Evolutionary conservation across 2,797 vertebrate species (phyloP).

Genomic region (Enteromius unitaeniatus): DNA sequence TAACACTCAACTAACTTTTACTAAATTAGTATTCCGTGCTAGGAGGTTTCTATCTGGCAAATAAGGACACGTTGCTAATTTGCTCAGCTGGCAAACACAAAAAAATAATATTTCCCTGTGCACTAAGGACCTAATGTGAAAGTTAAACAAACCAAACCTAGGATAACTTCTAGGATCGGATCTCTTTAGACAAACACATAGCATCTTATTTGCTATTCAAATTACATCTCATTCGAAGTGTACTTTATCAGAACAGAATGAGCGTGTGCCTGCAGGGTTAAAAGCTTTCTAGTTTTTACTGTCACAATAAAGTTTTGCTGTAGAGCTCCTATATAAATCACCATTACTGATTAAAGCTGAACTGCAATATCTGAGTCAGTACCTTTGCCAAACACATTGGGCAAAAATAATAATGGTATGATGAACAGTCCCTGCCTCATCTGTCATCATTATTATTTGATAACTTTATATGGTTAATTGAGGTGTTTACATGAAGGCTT

Average conservation of each 20-base stretch:
- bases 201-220: conserved; percentile 40
- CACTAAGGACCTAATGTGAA: background rate
- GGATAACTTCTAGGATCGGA: background rate
- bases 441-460: background rate
- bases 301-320: background rate
- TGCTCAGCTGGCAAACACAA: conserved; percentile 1
- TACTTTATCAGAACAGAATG: background rate
- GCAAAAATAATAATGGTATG: background rate
- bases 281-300: background rate
- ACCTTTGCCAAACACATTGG: background rate
- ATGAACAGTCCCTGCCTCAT: background rate
- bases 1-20: background rate
- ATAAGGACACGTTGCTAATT: conserved; percentile 12
- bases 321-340: background rate
- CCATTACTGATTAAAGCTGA: background rate
- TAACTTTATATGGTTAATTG: background rate
- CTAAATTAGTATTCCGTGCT: conserved; percentile 10
- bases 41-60: background rate
- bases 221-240: conserved; percentile 7
- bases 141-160: conserved; percentile 6
- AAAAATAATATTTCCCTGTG: conserved; percentile 13
- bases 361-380: background rate
- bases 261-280: background rate
- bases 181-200: background rate
- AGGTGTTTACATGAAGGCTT: background rate